These are phyloP conservation scores for Himalopsyche phryganea DNA, from an alignment of 1,140 invertebrate species.

Conservation along the genomic window DNA sequence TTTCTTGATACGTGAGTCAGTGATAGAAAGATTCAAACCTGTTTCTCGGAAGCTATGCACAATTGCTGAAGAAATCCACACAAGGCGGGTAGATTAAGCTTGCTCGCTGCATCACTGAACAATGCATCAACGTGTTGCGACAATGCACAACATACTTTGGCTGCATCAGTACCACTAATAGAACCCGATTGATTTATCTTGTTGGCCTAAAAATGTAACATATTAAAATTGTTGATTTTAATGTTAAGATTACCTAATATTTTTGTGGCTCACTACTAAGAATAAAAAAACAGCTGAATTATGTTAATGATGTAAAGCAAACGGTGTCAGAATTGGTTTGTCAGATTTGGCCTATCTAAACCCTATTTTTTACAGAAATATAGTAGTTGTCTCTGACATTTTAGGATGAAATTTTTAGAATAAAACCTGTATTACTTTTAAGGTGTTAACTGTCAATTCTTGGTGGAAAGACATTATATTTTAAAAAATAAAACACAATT, in stretches of 20 bases:
- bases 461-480: no score
- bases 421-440: no score
- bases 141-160: slow-evolving; percentile 81
- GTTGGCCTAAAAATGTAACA: slow-evolving; percentile 23
- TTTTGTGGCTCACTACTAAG: not conserved
- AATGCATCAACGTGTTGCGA: slow-evolving; percentile 82
- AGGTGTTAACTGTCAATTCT: no score
- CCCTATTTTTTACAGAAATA: no score
- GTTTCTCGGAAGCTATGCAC: slow-evolving; percentile 76
- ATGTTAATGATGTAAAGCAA: not conserved
- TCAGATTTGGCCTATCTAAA: no score
- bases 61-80: slow-evolving; percentile 76
- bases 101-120: slow-evolving; percentile 81
- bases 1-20: no score
- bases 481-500: no score
- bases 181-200: slow-evolving; percentile 59
- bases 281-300: no score
- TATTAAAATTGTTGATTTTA: not conserved
- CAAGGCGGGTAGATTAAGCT: slow-evolving; percentile 81
- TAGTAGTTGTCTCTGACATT: no score
- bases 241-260: not conserved
- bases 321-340: no score
- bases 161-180: slow-evolving; percentile 74
- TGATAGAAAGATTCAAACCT: slow-evolving; percentile 45
- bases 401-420: no score